Evolutionary conservation across 2,113 vertebrate species (phyloP).

Genomic region (Percopsis transmontana): DNA sequence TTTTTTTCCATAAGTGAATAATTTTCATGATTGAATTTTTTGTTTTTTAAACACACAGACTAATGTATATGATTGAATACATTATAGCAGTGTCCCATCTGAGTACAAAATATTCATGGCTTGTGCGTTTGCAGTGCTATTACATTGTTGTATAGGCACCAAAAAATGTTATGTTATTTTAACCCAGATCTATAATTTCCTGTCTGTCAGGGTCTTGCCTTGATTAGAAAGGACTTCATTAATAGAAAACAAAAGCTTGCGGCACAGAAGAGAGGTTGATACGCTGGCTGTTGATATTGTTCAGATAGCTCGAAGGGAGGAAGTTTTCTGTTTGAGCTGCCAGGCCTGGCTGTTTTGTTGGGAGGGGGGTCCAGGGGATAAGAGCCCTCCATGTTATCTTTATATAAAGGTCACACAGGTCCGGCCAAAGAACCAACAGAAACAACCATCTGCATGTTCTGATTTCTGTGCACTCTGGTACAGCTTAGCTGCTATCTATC

Average conservation of each 20-base stretch:
- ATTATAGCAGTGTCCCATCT: neutral
- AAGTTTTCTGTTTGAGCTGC: conserved; percentile 68
- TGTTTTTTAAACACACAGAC: too few species aligned
- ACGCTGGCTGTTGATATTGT: conserved; percentile 58
- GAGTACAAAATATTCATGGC: conserved; percentile 4
- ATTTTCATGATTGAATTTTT: too few species aligned
- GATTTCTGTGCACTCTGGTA: conserved; percentile 48
- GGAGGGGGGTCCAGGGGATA: conserved; percentile 40
- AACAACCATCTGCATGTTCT: conserved; percentile 60
- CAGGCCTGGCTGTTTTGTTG: conserved; percentile 45
- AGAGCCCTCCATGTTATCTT: conserved; percentile 66
- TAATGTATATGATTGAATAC: too few species aligned
- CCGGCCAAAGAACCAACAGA: conserved; percentile 68
- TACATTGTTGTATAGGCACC: conserved; percentile 1
- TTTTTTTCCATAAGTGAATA: too few species aligned
- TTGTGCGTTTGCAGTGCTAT: neutral
- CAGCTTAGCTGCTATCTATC: conserved; percentile 44
- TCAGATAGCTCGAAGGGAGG: conserved; percentile 57
- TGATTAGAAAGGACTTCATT: conserved; percentile 59
- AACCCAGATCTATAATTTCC: conserved; percentile 59
- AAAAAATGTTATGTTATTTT: conserved; percentile 22
- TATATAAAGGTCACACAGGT: conserved; percentile 69
- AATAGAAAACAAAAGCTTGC: conserved; percentile 58
- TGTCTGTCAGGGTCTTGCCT: conserved; percentile 30
- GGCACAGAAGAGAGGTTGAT: conserved; percentile 38